These are phyloP conservation scores for Macrotrachela quadricornifera DNA, from an alignment of 1,140 invertebrate genomes.

Conservation along the genomic window DNA sequence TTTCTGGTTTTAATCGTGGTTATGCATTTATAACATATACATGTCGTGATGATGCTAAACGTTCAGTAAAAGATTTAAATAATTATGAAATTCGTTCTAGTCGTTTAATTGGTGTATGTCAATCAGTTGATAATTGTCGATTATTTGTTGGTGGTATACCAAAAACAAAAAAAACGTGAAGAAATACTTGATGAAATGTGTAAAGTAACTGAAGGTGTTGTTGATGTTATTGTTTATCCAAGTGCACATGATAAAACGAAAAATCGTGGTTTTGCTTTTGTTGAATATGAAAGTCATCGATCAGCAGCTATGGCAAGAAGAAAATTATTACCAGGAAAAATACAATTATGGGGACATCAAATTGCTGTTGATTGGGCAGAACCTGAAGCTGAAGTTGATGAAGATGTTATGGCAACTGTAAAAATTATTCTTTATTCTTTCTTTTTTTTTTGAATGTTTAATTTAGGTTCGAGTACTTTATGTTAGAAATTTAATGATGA, in stretches of 20 bases:
- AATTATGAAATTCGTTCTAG: constrained; percentile 44
- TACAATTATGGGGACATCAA: constrained; percentile 46
- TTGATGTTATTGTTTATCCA: constrained; percentile 53
- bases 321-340: constrained; percentile 44
- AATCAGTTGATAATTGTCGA: constrained; percentile 58
- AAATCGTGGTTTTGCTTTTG: constrained; percentile 62
- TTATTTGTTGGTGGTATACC: constrained; percentile 62
- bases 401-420: constrained; percentile 48
- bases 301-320: constrained; percentile 56
- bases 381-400: constrained; percentile 51
- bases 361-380: constrained; percentile 67
- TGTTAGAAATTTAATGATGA: constrained; percentile 36
- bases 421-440: not conserved
- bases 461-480: constrained; percentile 27
- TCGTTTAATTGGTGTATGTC: constrained; percentile 47
- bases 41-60: constrained; percentile 38
- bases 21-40: constrained; percentile 56
- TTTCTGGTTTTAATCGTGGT: constrained; percentile 51
- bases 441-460: too few species aligned
- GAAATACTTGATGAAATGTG: constrained; percentile 47
- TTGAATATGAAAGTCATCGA: constrained; percentile 58
- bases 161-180: constrained; percentile 39
- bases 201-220: constrained; percentile 45
- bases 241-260: constrained; percentile 36
- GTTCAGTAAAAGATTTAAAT: constrained; percentile 41